Evolutionary conservation across 2,797 vertebrate genomes (phyloP), one percentile per base, ranked within the genome.

Genomic region (Oreortyx pictus): DNA sequence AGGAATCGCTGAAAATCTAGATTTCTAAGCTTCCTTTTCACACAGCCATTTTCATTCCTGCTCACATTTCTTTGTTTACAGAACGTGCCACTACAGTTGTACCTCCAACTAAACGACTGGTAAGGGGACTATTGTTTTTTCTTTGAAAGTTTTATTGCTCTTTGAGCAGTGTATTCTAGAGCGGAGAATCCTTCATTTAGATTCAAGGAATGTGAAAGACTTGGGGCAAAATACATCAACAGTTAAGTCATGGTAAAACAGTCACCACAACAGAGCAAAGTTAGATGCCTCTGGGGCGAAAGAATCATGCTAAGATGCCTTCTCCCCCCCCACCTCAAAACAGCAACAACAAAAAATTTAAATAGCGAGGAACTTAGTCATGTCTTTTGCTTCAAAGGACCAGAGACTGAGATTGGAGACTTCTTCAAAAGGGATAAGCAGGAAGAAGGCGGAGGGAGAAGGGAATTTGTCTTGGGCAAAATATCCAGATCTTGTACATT

Each of bases 91-190:
- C 60, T 97, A 39, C 79, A 95, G 13, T 64, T 98, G 60, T 90
- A 96, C 71, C 96, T 98, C 72, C 96, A 92, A n/a, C 33, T 97
- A 67, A 96, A 93, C 39, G 43, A 86, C 73, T 97, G 97, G 98
- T 98, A 97, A 96, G 96, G 77, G 24, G 17, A 56, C 25, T 52
- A 9, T 1, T 49, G 29, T 1, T 31, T 70, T 84, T 60, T 73
- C 31, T 66, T n/a, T 78, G 29, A 60, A 86, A 5, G 7, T 78
- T 74, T 87, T 78, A 82, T 65, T 92, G 67, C 25, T 83, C 46
- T 89, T 93, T 85, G 90, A 85, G 85, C 46, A 66, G 19, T 75
- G 82, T 82, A 62, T 85, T 84, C 19, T 52, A 66, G 47, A 87
- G 67, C 14, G 43, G 31, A 59, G 9, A 49, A 18, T 59, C 41